Conservation (phyloP, 2,797 vertebrate species). For the Sebastes kiyomatsui region DNA sequence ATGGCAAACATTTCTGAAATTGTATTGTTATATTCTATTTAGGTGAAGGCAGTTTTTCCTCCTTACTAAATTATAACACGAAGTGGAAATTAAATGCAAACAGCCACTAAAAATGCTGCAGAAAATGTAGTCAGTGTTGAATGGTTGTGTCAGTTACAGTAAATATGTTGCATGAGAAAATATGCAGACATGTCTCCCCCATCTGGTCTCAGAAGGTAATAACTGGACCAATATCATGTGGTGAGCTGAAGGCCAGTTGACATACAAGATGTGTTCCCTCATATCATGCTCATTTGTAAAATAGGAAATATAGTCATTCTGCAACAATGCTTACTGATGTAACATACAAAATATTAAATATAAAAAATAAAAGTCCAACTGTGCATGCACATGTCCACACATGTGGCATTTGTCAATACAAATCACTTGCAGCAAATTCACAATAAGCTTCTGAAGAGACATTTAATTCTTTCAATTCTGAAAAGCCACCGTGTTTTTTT, state of each 20-base stretch:
- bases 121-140: not conserved
- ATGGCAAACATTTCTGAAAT: not conserved
- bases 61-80: no score
- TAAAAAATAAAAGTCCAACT: not conserved
- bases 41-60: not conserved
- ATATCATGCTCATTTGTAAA: not conserved
- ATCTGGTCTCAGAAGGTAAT: not conserved
- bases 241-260: not conserved
- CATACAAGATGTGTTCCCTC: not conserved
- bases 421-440: constrained; percentile 21
- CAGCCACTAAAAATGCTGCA: not conserved
- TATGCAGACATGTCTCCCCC: not conserved
- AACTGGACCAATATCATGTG: not conserved
- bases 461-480: constrained; percentile 75
- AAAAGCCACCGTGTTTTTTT: constrained; percentile 79
- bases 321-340: not conserved
- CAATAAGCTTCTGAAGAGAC: constrained; percentile 54
- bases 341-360: not conserved
- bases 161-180: not conserved
- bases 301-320: not conserved
- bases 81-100: not conserved
- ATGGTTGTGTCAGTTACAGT: not conserved
- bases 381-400: not conserved
- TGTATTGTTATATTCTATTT: not conserved
- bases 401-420: not conserved